phyloP scores from a whole-genome alignment of 2,797 vertebrate species.

The Gadopsis marmoratus region DNA sequence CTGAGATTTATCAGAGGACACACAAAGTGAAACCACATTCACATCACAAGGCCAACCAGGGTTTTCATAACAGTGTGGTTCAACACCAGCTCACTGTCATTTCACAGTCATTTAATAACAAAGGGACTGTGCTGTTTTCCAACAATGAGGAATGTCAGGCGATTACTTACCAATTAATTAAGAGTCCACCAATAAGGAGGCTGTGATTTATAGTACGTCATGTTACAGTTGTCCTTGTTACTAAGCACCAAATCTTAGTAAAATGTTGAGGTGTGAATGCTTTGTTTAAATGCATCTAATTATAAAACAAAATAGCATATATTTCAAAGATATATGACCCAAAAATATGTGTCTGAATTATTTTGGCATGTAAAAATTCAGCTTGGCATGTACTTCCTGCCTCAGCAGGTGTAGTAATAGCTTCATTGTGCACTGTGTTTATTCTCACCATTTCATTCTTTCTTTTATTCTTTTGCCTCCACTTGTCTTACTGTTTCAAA shows the following conservation, averaged over 20 bases:
- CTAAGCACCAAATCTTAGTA: not conserved
- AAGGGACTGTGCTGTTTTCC: slow-evolving; percentile 16
- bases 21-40: slow-evolving; percentile 51
- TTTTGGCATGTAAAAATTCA: not conserved
- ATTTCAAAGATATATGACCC: not conserved
- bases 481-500: not conserved
- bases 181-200: not conserved
- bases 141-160: slow-evolving; percentile 18
- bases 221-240: not conserved
- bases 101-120: slow-evolving; percentile 35
- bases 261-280: not conserved
- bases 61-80: slow-evolving; percentile 39
- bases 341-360: not conserved
- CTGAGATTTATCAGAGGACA: slow-evolving; percentile 65
- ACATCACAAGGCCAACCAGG: slow-evolving; percentile 45
- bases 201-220: not conserved
- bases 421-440: not conserved
- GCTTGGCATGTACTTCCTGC: not conserved
- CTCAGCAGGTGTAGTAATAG: not conserved
- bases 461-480: not conserved
- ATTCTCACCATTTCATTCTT: not conserved
- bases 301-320: not conserved
- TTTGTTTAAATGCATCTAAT: not conserved
- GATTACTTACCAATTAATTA: slow-evolving; percentile 24
- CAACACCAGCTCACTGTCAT: slow-evolving; percentile 25